Evolutionary conservation across 2,113 vertebrate species (phyloP), one percentile per base, ranked within the genome.

Genomic region (Ammodytes marinus): DNA sequence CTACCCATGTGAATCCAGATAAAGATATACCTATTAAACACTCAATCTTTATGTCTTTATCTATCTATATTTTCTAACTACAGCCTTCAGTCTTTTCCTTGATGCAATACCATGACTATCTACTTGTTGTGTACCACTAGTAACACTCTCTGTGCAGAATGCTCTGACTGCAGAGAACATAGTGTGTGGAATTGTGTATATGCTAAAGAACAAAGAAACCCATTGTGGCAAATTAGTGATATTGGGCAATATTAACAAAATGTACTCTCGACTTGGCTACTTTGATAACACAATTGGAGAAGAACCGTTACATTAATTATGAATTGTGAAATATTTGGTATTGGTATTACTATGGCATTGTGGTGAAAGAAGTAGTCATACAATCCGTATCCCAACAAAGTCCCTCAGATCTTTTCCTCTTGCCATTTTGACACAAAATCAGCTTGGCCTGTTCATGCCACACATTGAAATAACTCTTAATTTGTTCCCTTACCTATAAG

Each of bases 1-100:
- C 43, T 6, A 67, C 49, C 74, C 58, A 71, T 52, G 35, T 54
- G 46, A 64, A 68, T 71, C 17, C 3, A 58, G 61, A n/a, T 52
- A 59, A 50, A 80, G 46, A n/a, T 53, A 50, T 65, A 52, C 8
- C 15, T 14, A 39, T 57, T 55, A 14, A 57, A 52, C 45, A 39
- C 14, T 15, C 45, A 35, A 1, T 12, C 45, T 66, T 35, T 63
- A 6, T 47, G 2, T 14, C 10, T 46, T 55, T 42, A 1, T 45
- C 15, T 50, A 0, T 57, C 1, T 77, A 6, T 58, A 19, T 52
- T 39, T 40, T 43, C 40, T 65, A 13, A 42, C 46, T 49, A 15
- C 42, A n/a, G 7, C 35, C 5, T 63, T 1, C 13, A 64, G 19
- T 35, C 45, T 45, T 35, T 47, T 54, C 61, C 43, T 53, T 15